Base-by-base conservation (phyloP, 1,140 invertebrate genomes). In the Sitodiplosis mosellana region DNA sequence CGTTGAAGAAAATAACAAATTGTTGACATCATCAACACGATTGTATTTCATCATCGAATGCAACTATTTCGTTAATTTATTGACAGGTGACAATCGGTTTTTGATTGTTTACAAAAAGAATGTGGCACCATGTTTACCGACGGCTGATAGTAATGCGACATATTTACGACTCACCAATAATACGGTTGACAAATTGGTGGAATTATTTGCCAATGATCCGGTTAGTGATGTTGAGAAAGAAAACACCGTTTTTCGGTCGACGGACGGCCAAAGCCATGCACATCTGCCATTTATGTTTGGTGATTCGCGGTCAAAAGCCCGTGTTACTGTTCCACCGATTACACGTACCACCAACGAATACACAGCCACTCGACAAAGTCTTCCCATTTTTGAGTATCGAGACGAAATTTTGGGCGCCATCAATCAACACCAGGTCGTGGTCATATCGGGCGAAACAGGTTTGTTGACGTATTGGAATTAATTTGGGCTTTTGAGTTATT, bases 381-480 rank as follows among this genome's bases (percentile, higher is more conserved):
- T 64, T 27, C 59, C 61, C 2, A 61, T 64, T n/a, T 55, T 54
- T 43, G 54, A 54, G 2, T 52, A 52, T 10, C 52, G 53, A 0
- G 53, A 57, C 8, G 43, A 56, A 21, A 62, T 64, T 6, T 33
- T 63, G 1, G 20, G 40, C 0, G 51, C 53, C 1, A 59, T 64
- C 12, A 50, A 44, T 14, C 49, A 53, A 0, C 51, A 61, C 51
- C 56, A 55, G 0, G 59, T 64, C 6, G 55, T 63, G 2, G 54
- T 64, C 40, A 27, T 64, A 0, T 58, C 60, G 33, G 61, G 61
- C 20, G 59, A 63, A 7, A 64, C 61, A 3, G 61, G 27, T 27
- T 27, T 5, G 27, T 27, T 27, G 27, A 27, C 27, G 3, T 27
- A 5, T 27, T 27, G 54, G 56, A 47, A 59, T 61, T 42, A 53